Conservation (phyloP, 2,888 invertebrate species). For the Ditula angustiorana region DNA sequence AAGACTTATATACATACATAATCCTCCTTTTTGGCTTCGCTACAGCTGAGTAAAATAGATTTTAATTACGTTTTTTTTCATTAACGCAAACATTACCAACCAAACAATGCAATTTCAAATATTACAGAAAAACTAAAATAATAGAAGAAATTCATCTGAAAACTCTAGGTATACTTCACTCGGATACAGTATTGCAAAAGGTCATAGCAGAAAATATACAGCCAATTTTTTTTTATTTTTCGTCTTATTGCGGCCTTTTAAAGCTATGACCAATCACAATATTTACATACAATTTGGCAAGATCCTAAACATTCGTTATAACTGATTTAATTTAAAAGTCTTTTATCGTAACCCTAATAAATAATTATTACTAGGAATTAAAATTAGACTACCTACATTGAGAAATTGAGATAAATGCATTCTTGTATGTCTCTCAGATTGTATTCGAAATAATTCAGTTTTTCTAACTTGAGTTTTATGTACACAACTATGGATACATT, state of each 20-base stretch:
- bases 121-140: not conserved
- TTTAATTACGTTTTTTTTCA: no score
- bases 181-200: slow-evolving; percentile 16
- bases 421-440: slow-evolving; percentile 27
- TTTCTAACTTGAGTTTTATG: not conserved
- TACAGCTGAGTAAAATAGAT: no score
- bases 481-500: slow-evolving; percentile 32
- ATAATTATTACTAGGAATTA: slow-evolving; percentile 43
- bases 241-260: slow-evolving; percentile 42
- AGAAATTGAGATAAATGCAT: slow-evolving; percentile 37
- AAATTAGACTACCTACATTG: slow-evolving; percentile 34
- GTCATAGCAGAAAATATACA: slow-evolving; percentile 23
- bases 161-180: not conserved
- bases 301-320: slow-evolving; percentile 70
- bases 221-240: slow-evolving; percentile 45
- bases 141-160: not conserved
- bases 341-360: slow-evolving; percentile 38
- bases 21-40: no score
- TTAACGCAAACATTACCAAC: no score
- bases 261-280: slow-evolving; percentile 42
- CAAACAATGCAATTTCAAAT: no score
- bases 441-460: not conserved
- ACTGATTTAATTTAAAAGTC: slow-evolving; percentile 36
- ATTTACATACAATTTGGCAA: slow-evolving; percentile 67
- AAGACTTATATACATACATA: no score